Evolutionary conservation across 1,140 invertebrate species (phyloP).

Genomic region (Patella vulgata): DNA sequence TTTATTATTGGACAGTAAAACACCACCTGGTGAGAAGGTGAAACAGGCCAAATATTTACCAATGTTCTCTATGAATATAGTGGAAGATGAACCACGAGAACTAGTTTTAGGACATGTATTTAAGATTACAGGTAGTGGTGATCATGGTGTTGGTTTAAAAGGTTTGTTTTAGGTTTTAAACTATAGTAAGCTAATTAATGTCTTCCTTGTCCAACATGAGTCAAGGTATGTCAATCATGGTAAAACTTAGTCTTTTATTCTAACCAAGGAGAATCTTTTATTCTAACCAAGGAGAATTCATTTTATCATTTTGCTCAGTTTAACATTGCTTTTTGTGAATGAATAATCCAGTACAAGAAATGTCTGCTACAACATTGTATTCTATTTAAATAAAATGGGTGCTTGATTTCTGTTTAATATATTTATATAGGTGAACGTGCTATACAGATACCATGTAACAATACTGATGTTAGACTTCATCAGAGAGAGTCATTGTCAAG

Average conservation of each 20-base stretch:
- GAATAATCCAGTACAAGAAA: too few relatives aligned
- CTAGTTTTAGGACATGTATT: conserved; percentile 45
- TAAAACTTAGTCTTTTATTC: conserved; percentile 2
- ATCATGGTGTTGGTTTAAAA: conserved; percentile 42
- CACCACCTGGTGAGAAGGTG: conserved; percentile 31
- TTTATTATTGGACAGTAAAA: conserved; percentile 46
- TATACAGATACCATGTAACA: conserved; percentile 39
- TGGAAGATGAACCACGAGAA: conserved; percentile 44
- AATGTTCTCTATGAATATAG: conserved; percentile 38
- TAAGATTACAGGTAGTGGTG: conserved; percentile 39
- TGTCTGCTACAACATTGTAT: too few relatives aligned
- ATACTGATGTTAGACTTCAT: neutral
- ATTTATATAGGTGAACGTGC: conserved; percentile 45
- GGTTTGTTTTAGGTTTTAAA: conserved; percentile 19
- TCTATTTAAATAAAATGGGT: too few relatives aligned
- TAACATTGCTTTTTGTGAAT: too few relatives aligned
- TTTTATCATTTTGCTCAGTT: too few relatives aligned
- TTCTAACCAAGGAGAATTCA: too few relatives aligned
- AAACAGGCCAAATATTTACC: conserved; percentile 46
- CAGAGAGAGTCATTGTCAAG: conserved; percentile 41
- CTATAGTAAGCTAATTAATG: too few relatives aligned
- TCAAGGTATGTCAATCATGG: neutral
- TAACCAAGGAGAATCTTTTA: neutral
- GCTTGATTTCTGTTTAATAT: neutral
- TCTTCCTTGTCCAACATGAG: neutral